Base-by-base conservation (phyloP, 2,888 invertebrate species). In the Protonemura montana region DNA sequence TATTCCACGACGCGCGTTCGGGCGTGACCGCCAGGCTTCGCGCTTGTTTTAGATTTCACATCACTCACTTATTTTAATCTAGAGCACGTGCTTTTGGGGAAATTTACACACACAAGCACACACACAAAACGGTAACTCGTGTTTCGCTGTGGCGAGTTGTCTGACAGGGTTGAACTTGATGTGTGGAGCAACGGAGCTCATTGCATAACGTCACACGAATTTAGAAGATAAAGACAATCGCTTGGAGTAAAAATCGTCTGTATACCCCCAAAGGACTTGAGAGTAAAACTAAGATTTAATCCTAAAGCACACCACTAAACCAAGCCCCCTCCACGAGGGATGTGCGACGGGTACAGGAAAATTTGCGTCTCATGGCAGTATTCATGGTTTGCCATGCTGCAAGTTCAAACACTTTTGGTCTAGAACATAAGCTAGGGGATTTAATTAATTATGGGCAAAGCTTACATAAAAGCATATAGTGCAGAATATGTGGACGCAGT, bases 221-320 rank as follows among this genome's bases (percentile, higher is more conserved):
- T 59, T 21, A 7, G 59, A 3, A 59, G 59, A 13, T 21, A 59
- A 21, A 59, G 7, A 78, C 5, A 78, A 78, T 78, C 29, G n/a
- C 1, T 13, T n/a, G 16, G 26, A 28, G 27, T 10, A 78, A 28
- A 28, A 78, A 78, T 78, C 78, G 28, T 29, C 1, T 29, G 35
- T 29, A 26, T 25, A 78, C 6, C 29, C 16, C n/a, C 78, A 78
- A 25, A 78, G 29, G 27, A 25, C 13, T 78, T 78, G 1, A 1
- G 27, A 25, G 78, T 78, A 78, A 78, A 78, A 78, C 27, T 78
- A 25, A 78, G 29, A 78, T 78, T 10, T 78, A 78, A 78, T 78
- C 78, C 28, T 25, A 29, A 78, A 28, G 27, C 28, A 10, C n/a
- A 78, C 27, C 78, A 78, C 78, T 28, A 78, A 78, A 78, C 25